These are phyloP conservation scores for Mus musculus DNA, from an alignment of 2,113 vertebrate species.

Conservation along the genomic window GRCm39 chr7:89929001-89929500, in stretches of 20 bases:
- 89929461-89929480: neutral
- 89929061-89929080: neutral
- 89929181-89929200: neutral
- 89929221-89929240: neutral
- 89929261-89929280: neutral
- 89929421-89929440: neutral
- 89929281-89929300: neutral
- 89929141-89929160: too few relatives aligned
- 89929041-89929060: neutral
- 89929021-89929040: neutral
- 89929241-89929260: neutral
- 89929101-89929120: neutral
- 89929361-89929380: neutral
- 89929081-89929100: neutral
- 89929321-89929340: neutral
- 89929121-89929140: neutral
- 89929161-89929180: neutral
- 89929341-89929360: neutral
- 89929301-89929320: neutral
- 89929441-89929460: neutral
- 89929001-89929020: neutral
- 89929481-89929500: neutral
- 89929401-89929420: neutral
- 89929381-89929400: too few relatives aligned
- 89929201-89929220: neutral